phyloP scores from a whole-genome alignment of 2,888 invertebrate species.

The Brachylomia viminalis region DNA sequence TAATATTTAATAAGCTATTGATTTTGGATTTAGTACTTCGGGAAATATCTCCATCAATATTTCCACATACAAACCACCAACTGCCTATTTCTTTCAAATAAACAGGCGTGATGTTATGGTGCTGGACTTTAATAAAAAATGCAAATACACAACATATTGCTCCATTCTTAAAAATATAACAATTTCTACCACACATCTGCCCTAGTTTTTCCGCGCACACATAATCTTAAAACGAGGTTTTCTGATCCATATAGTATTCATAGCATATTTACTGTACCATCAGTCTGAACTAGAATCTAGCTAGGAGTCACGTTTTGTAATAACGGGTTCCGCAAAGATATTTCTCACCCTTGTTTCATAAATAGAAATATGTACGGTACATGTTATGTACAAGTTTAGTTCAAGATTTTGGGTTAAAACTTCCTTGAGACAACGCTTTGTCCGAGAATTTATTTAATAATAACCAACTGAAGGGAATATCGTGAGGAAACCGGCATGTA shows the following conservation, averaged over 20 bases:
- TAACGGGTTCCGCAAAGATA: conserved; percentile 50
- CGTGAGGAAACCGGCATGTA: no score
- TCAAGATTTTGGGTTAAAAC: not conserved
- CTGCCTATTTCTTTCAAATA: no score
- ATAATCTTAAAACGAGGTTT: conserved; percentile 12
- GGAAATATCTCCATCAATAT: no score
- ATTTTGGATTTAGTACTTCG: no score
- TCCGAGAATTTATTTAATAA: not conserved
- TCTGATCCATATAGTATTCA: conserved; percentile 40
- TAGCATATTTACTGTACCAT: conserved; percentile 45
- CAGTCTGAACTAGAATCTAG: conserved; percentile 31
- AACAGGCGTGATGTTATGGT: no score
- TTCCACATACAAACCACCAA: no score
- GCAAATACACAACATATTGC: not conserved
- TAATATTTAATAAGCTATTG: no score
- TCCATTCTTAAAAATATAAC: not conserved
- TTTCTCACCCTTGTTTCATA: conserved; percentile 39
- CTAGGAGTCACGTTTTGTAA: conserved; percentile 55
- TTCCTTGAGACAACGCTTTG: not conserved
- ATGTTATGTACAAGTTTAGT: not conserved
- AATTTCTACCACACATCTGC: conserved; percentile 3
- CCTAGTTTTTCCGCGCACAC: conserved; percentile 17
- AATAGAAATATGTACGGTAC: conserved; percentile 22
- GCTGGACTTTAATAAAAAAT: not conserved
- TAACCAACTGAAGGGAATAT: no score